These are phyloP conservation scores for Meloidogyne floridensis DNA, from an alignment of 1,140 invertebrate species.

Conservation along the genomic window DNA sequence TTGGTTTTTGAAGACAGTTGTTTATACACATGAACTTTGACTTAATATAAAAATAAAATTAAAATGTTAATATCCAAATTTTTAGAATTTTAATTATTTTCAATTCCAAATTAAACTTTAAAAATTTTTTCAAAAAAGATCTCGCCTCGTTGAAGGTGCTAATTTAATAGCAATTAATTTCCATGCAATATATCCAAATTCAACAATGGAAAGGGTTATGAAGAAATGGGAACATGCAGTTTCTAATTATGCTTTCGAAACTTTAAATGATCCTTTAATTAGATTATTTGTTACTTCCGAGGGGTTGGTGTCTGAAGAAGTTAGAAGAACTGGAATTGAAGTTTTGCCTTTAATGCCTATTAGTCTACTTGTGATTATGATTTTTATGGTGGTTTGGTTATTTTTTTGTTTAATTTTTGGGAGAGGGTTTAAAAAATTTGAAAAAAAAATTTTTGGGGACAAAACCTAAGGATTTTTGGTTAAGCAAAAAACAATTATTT, in stretches of 20 bases:
- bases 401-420: constrained; percentile 24
- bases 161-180: constrained; percentile 62
- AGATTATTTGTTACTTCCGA: constrained; percentile 59
- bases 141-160: constrained; percentile 56
- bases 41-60: no score
- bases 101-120: neutral
- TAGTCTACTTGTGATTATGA: constrained; percentile 52
- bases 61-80: no score
- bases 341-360: constrained; percentile 59
- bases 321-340: constrained; percentile 60
- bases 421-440: no score
- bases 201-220: constrained; percentile 57
- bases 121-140: constrained; percentile 43
- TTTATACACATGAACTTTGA: no score
- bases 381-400: constrained; percentile 52
- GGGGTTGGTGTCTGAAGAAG: constrained; percentile 63
- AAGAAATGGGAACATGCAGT: constrained; percentile 64
- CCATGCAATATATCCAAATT: constrained; percentile 61
- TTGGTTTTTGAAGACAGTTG: no score
- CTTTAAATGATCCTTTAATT: constrained; percentile 53
- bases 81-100: neutral
- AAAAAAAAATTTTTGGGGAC: no score
- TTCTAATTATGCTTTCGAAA: constrained; percentile 53
- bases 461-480: no score
- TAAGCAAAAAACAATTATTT: neutral